Evolutionary conservation across 37 sponge, comb jelly and placozoan species (phyloP), one percentile per base, ranked within the genome.

Genomic region (Hexactinellida sp.): DNA sequence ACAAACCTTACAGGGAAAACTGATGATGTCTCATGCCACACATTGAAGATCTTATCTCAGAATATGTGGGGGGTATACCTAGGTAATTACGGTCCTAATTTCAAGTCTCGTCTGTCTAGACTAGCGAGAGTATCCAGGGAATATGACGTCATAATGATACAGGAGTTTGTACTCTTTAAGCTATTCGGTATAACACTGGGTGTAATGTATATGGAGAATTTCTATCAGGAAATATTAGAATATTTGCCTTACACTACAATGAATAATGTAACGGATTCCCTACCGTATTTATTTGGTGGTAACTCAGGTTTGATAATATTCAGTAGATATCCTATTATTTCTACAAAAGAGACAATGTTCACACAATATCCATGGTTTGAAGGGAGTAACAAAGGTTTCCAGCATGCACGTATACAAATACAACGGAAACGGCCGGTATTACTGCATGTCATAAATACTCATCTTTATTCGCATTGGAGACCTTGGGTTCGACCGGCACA

Each of bases 41-140:
- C 76, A 7, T 63, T 63, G 76, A 63, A 23, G 76, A 10, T 63
- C 3, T n/a, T 63, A 10, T 63, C 76, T 23, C 76, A 63, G 76
- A 63, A 63, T n/a, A 63, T 63, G 32, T 63, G 76, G 76, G 76
- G 76, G 13, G 76, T 63, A n/a, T 63, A 63, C 76, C 30, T 63
- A 32, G 76, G 76, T 7, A 63, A 63, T 23, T 28, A 63, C 30
- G 76, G 76, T 7, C 76, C 76, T 28, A 10, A 63, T 63, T 63
- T 63, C 30, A 7, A 63, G 13, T 3, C 21, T 32, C 21, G 76
- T 25, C 76, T 63, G 19, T 23, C 76, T 28, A 63, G 76, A 63
- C 13, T 63, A n/a, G 76, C 76, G 76, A 63, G 5, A 63, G 76
- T 23, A 7, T 7, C 76, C 5, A 63, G 30, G 13, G 76, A 63